phyloP scores from a whole-genome alignment of 2,888 invertebrate species.

The Molanna angustata region DNA sequence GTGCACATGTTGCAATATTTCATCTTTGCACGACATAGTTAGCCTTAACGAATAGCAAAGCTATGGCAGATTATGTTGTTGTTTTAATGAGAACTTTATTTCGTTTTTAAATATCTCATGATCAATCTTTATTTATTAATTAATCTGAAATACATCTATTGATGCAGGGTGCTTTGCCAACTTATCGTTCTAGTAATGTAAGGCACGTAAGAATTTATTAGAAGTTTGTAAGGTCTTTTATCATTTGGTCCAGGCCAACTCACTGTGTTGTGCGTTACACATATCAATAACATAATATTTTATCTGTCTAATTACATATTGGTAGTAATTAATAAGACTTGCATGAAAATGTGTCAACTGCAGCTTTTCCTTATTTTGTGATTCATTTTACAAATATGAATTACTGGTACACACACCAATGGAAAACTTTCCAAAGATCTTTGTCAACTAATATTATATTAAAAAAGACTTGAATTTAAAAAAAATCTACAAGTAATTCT shows the following conservation, averaged over 20 bases:
- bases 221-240: slow-evolving; percentile 11
- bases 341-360: too few species aligned
- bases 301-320: neutral
- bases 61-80: slow-evolving; percentile 17
- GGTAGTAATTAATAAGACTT: too few species aligned
- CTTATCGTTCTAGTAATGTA: slow-evolving; percentile 24
- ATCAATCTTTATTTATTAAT: slow-evolving; percentile 16
- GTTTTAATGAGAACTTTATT: slow-evolving; percentile 20
- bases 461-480: too few species aligned
- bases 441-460: too few species aligned
- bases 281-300: slow-evolving; percentile 8
- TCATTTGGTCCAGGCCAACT: slow-evolving; percentile 16
- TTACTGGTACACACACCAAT: neutral
- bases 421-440: neutral
- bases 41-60: slow-evolving; percentile 23
- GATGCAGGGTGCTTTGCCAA: slow-evolving; percentile 33
- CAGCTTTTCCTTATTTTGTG: too few species aligned
- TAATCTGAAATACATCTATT: slow-evolving; percentile 23
- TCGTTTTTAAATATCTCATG: slow-evolving; percentile 8
- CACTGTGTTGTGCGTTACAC: slow-evolving; percentile 28
- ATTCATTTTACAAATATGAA: neutral
- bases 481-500: too few species aligned
- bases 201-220: slow-evolving; percentile 17
- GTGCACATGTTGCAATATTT: slow-evolving; percentile 8
- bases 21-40: slow-evolving; percentile 16